These are phyloP conservation scores for Melieria omissa DNA, from an alignment of 2,888 invertebrate genomes.

Conservation along the genomic window DNA sequence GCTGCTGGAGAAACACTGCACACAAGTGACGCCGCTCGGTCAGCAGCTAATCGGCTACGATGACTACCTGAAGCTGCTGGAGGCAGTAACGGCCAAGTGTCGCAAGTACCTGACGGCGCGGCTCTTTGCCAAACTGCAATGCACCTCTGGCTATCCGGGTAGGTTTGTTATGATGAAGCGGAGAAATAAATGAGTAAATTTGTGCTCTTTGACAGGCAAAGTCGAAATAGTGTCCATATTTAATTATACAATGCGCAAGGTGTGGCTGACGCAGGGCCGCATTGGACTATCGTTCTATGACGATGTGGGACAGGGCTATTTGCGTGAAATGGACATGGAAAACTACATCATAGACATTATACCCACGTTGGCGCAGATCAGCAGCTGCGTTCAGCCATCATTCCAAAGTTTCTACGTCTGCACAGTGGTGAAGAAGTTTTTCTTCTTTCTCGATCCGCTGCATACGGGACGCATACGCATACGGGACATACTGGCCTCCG, in stretches of 20 bases:
- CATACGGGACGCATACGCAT: conserved; percentile 90
- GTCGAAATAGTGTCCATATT: conserved; percentile 91
- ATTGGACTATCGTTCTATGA: conserved; percentile 94
- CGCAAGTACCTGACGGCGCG: conserved; percentile 84
- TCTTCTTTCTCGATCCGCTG: conserved; percentile 93
- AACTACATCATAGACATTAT: conserved; percentile 94
- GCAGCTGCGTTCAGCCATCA: conserved; percentile 89
- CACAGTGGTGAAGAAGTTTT: conserved; percentile 94
- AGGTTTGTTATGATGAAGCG: background rate
- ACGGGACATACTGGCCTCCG: conserved; percentile 83
- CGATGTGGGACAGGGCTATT: conserved; percentile 89
- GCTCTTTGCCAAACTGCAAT: conserved; percentile 88
- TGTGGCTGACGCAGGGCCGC: conserved; percentile 94
- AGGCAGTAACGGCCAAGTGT: conserved; percentile 80
- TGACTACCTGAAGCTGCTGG: conserved; percentile 83
- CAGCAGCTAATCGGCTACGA: conserved; percentile 88
- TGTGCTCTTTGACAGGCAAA: conserved; percentile 61
- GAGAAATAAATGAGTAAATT: background rate
- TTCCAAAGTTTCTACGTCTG: conserved; percentile 97
- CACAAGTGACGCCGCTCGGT: conserved; percentile 77
- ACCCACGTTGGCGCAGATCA: conserved; percentile 89
- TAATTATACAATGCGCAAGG: conserved; percentile 94
- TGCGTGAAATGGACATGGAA: conserved; percentile 90
- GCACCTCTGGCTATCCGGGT: conserved; percentile 83
- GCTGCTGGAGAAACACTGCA: conserved; percentile 80